These are phyloP conservation scores for Todus mexicanus DNA, from an alignment of 2,797 vertebrate genomes.

Conservation along the genomic window DNA sequence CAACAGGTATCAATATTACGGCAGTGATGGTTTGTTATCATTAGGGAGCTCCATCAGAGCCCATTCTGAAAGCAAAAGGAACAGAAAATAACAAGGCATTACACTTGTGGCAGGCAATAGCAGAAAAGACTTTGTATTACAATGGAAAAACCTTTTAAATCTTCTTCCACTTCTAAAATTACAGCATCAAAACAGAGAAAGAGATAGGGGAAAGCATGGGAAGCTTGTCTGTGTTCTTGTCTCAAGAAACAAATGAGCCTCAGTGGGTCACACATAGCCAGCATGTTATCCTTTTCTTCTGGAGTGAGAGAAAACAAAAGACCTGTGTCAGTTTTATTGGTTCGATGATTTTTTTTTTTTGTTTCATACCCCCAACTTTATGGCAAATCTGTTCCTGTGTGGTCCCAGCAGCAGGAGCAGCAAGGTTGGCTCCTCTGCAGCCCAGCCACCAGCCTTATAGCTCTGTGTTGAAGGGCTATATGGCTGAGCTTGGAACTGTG, in stretches of 20 bases:
- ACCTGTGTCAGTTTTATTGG: not conserved
- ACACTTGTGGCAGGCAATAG: not conserved
- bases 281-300: not conserved
- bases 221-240: not conserved
- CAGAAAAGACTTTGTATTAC: conserved; percentile 21
- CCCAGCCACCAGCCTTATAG: not conserved
- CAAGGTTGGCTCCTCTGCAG: not conserved
- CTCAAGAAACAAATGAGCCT: not conserved
- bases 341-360: not conserved
- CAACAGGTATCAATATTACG: conserved; percentile 75
- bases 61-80: conserved; percentile 63
- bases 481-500: not conserved
- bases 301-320: not conserved
- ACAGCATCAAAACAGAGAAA: not conserved
- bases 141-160: conserved; percentile 18
- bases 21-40: conserved; percentile 70
- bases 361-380: not conserved
- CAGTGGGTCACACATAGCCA: not conserved
- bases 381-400: not conserved
- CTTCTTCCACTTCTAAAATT: conserved; percentile 32
- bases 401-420: not conserved
- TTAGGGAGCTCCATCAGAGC: conserved; percentile 65
- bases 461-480: not conserved
- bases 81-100: conserved; percentile 43
- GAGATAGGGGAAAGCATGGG: not conserved